Evolutionary conservation across 2,113 vertebrate species (phyloP).

Genomic region (Camelus dromedarius): DNA sequence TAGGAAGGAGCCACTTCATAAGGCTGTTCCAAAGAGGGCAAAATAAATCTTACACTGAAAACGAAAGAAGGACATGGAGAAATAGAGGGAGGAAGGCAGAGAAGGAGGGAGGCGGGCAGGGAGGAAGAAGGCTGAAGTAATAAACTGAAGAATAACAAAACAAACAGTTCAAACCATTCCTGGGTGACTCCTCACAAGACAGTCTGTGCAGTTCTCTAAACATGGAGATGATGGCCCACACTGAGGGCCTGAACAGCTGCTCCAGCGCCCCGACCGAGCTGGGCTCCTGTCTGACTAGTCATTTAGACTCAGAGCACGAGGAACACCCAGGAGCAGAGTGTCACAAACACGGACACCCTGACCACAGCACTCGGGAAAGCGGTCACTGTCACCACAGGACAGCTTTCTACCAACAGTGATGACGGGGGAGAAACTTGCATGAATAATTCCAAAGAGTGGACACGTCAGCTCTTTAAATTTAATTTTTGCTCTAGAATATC

Average conservation of each 20-base stretch:
- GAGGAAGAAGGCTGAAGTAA: background rate
- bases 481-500: background rate
- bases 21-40: background rate
- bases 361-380: background rate
- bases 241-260: background rate
- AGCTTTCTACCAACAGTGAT: background rate
- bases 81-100: background rate
- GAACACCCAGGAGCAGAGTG: too few relatives aligned
- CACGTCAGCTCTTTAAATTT: background rate
- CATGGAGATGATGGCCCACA: accelerated
- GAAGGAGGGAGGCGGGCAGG: background rate
- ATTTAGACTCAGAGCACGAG: background rate
- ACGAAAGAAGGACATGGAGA: background rate
- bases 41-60: conserved; percentile 24
- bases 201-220: background rate
- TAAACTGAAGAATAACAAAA: background rate
- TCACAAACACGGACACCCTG: background rate
- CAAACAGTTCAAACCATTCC: background rate
- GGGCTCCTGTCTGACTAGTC: background rate
- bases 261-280: accelerated
- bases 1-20: background rate
- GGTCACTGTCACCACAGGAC: background rate
- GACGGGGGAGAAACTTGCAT: background rate
- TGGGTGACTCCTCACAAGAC: background rate
- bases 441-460: background rate